Percentiles rank a stretch among this genome's conserved stretches.
Conservation (phyloP, 1,140 invertebrate genomes). For the Eufriesea mexicana region DNA sequence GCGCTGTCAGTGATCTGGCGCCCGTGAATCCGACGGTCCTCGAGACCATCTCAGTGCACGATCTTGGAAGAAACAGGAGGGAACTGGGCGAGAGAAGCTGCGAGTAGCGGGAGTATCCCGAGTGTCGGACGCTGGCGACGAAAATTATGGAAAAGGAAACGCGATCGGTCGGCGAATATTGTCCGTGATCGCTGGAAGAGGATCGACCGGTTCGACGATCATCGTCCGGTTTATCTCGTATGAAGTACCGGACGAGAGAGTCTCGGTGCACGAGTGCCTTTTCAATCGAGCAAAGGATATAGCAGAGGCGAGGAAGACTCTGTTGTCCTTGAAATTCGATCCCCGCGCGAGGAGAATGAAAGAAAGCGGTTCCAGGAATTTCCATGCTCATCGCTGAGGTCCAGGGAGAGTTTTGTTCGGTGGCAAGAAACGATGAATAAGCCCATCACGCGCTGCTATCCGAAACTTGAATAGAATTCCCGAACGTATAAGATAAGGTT, state of each 20-base stretch:
- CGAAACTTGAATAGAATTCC: slow-evolving; percentile 38
- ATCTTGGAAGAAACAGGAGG: not conserved
- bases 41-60: not conserved
- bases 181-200: not conserved
- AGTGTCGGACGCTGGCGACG: not conserved
- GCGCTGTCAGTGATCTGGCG: not conserved
- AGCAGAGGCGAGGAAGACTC: slow-evolving; percentile 8
- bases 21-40: slow-evolving; percentile 24
- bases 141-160: not conserved
- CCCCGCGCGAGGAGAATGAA: slow-evolving; percentile 35
- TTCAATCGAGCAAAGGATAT: not conserved
- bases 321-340: slow-evolving; percentile 65
- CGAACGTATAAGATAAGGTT: slow-evolving; percentile 30
- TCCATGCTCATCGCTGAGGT: slow-evolving; percentile 23
- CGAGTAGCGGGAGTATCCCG: no score
- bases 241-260: not conserved
- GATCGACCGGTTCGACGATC: not conserved
- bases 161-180: not conserved
- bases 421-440: slow-evolving; percentile 26
- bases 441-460: slow-evolving; percentile 33
- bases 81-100: no score
- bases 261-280: slow-evolving; percentile 14
- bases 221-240: not conserved
- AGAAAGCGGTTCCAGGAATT: slow-evolving; percentile 38
- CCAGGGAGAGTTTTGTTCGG: slow-evolving; percentile 18